Conservation (phyloP, 92 coral and sea anemone genomes). For the Micromussa lordhowensis region DNA sequence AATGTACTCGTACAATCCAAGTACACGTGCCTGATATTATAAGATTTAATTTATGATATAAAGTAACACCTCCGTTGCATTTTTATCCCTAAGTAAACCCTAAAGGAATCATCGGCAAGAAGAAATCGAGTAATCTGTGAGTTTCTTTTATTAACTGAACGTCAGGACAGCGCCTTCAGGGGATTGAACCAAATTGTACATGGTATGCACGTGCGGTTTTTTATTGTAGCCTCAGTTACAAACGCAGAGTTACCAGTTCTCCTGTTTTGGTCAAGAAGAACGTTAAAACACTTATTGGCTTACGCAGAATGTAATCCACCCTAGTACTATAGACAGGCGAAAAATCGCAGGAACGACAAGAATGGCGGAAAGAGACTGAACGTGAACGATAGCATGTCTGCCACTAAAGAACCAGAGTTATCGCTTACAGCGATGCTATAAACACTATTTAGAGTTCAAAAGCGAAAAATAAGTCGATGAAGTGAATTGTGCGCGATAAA, state of each 20-base stretch:
- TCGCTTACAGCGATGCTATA: not conserved
- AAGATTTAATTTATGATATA: not conserved
- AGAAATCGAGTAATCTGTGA: not conserved
- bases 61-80: not conserved
- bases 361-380: constrained; percentile 44
- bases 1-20: not conserved
- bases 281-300: constrained; percentile 7
- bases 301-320: constrained; percentile 43
- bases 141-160: not conserved
- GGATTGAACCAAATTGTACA: not conserved
- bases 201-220: constrained; percentile 24
- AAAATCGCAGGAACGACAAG: constrained; percentile 29
- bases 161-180: not conserved
- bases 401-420: not conserved
- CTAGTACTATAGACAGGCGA: constrained; percentile 16
- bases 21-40: constrained; percentile 17
- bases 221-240: not conserved
- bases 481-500: not conserved
- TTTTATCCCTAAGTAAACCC: not conserved
- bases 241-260: not conserved
- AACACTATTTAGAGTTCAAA: no score
- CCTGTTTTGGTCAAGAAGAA: not conserved
- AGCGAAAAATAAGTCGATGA: not conserved
- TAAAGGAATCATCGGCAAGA: not conserved
- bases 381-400: constrained; percentile 40